Evolutionary conservation across 2,797 vertebrate species (phyloP), one percentile per base, ranked within the genome.

Genomic region (Xyrichtys novacula): DNA sequence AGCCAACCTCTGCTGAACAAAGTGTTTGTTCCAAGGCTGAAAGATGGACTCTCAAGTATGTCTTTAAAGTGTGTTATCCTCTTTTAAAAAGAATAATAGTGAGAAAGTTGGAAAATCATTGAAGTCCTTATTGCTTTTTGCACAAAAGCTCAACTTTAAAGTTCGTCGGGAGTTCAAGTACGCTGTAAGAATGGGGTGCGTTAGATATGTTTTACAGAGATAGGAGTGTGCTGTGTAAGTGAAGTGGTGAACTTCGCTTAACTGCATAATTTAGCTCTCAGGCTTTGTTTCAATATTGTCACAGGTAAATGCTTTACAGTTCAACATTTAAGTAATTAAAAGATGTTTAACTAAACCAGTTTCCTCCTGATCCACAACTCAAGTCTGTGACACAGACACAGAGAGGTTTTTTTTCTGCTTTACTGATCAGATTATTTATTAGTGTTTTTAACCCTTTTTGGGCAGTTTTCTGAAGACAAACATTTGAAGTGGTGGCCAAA

Each of bases 401-500:
- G 63, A 49, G 61, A 55, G n/a, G 39, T 52, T 29, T 32, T 48
- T 52, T 29, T 32, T 48, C 58, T 29, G 26, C 57, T 48, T 6
- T 63, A 48, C 26, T 60, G 55, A 55, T 61, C 69, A 64, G 69
- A 76, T 87, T 70, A 71, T 44, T 63, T 63, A 48, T 29, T 36
- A 25, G n/a, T 63, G 42, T 23, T 60, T 63, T 55, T 59, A 32
- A n/a, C n/a, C n/a, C 6, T 54, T 72, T 47, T 67, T 60, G 8
- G 40, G n/a, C 38, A 65, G 0, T 66, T 76, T 56, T 61, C 60
- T 78, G 62, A 39, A 81, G 66, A 66, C 65, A 72, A 50, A 72
- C 67, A 7, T 81, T 81, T 84, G 76, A 87, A 88, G 76, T 65
- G 22, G 48, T 22, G 43, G 40, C 67, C 15, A 59, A 74, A 77